Evolutionary conservation across 2,797 vertebrate genomes (phyloP), one percentile per base, ranked within the genome.

Genomic region (Anabacerthia variegaticeps): DNA sequence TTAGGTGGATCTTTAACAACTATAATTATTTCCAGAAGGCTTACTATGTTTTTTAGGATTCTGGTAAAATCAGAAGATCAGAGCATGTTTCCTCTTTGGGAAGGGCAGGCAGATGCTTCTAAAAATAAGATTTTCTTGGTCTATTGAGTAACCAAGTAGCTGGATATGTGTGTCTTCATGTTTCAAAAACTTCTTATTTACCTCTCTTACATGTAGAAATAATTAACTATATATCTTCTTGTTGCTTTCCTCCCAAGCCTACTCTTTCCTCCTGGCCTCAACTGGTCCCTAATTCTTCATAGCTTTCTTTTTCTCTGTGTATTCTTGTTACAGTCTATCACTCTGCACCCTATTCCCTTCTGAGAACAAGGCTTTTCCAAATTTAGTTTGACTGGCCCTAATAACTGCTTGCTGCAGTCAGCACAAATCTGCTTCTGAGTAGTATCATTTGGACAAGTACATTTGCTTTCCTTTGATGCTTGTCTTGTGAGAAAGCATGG

Each of bases 401-500:
- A 32, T 82, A 75, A 44, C 41, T 82, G 16, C 18, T 85, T 84
- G n/a, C 32, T 78, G 49, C 52, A 92, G 41, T 41, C 55, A 88
- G 72, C 24, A 13, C 6, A 2, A 61, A 46, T 34, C 66, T 80
- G 49, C 37, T 61, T 51, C 36, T 37, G 28, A 72, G 37, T 73
- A 46, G 19, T 56, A 73, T 43, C 75, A 14, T 76, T 92, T 85
- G 68, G 36, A 71, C 34, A 67, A 68, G 23, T 91, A 72, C 34
- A 32, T 78, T 90, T 95, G 14, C 85, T 94, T 90, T 51, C 76
- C 30, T 87, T 36, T 80, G 77, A 71, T 89, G 41, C 73, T 77
- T 79, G 9, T 92, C 56, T 61, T 73, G 55, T 87, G 69, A 87
- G 28, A 48, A 77, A 63, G 11, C 8, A 9, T 8, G 28, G 80